Base-by-base conservation (phyloP, 2,113 vertebrate species). In the Microtus richardsoni region DNA sequence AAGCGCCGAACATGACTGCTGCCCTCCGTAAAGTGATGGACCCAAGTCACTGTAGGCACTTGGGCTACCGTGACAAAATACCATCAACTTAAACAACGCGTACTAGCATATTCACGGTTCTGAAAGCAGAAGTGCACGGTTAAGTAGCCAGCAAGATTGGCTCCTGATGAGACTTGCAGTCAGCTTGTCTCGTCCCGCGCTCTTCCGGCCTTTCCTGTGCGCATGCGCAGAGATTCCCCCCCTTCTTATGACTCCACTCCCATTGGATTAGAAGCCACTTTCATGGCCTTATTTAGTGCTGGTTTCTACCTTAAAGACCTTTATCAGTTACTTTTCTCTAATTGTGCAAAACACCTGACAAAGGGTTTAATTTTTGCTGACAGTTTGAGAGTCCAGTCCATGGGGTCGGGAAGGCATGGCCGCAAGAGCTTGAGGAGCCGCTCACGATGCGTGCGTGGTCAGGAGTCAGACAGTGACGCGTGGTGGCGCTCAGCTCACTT, bases 141-240 rank as follows among this genome's bases (percentile, higher is more conserved):
- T 3, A 14, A 64, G 70, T 22, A 71, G 83, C 70, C n/a, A 9
- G 54, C 4, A 89, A 39, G 28, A 41, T 10, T 49, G 52, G 10
- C 58, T 78, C 83, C 41, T 78, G n/a, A 19, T 49, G 68, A 71
- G 82, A 36, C 22, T 88, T 49, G 14, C 28, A 58, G 75, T 33
- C 0, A 16, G 17, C 70, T 21, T 14, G 75, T 75, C 68, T 75
- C 85, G 64, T 0, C 0, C 9, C 6, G 13, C 3, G 36, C 66
- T 54, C 28, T 41, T 0, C 2, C 0, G 49, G 41, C 36, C n/a
- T 54, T 70, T 44, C 28, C 58, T 85, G 44, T 12, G 17, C 1
- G 24, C 24, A 83, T 21, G 49, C 26, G 24, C 19, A 22, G 7
- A 62, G 17, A 39, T 58, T 74, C 64, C 68, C n/a, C 49, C 1